These are phyloP conservation scores for Yponomeuta malinellus DNA, from an alignment of 2,888 invertebrate genomes.

Conservation along the genomic window DNA sequence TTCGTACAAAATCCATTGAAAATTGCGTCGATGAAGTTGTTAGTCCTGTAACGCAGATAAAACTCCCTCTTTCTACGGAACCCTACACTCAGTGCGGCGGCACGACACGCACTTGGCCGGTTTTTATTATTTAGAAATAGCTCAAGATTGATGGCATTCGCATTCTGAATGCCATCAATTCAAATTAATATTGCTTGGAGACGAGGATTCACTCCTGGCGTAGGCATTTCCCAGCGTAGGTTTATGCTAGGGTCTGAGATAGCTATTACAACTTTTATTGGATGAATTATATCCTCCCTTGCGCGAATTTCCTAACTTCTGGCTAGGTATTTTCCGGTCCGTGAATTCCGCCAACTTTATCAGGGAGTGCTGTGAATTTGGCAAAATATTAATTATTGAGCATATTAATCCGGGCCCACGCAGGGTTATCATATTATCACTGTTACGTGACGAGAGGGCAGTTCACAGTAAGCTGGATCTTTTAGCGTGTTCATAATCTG, in stretches of 20 bases:
- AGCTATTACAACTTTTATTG: conserved; percentile 1
- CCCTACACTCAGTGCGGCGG: too few relatives aligned
- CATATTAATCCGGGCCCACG: not conserved
- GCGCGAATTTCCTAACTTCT: not conserved
- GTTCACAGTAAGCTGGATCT: not conserved
- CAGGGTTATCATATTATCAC: conserved; percentile 1
- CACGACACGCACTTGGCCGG: too few relatives aligned
- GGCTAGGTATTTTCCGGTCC: not conserved
- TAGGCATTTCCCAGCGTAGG: not conserved
- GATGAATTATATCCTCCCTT: not conserved
- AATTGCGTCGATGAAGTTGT: too few relatives aligned
- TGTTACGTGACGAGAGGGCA: not conserved
- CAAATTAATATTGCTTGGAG: not conserved
- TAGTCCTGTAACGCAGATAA: too few relatives aligned
- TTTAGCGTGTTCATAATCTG: not conserved
- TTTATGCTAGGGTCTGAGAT: not conserved
- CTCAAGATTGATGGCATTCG: not conserved
- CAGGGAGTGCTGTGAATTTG: not conserved
- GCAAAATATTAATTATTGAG: not conserved
- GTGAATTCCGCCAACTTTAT: not conserved
- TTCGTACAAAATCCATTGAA: too few relatives aligned
- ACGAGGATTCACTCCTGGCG: not conserved
- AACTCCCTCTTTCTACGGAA: too few relatives aligned
- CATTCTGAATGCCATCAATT: not conserved
- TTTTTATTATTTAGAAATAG: too few relatives aligned